phyloP scores from a whole-genome alignment of 2,888 invertebrate species.

The Scaptodrosophila latifasciaeformis region DNA sequence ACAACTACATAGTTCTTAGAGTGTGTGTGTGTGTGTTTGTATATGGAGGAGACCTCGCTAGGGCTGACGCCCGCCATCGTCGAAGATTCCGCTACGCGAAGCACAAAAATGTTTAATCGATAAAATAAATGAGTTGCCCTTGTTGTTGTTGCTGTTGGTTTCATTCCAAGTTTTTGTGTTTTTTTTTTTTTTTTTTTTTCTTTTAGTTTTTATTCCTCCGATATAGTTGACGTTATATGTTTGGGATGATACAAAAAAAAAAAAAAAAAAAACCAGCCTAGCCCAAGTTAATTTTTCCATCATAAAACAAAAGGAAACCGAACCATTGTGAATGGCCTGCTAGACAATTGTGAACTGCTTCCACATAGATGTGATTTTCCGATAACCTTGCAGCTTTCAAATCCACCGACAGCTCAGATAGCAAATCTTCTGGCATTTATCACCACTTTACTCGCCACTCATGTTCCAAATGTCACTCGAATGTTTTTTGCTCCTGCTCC shows the following conservation, averaged over 20 bases:
- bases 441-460: not conserved
- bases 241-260: too few relatives aligned
- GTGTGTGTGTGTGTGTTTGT: slow-evolving; percentile 42
- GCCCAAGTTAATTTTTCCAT: too few relatives aligned
- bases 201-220: slow-evolving; percentile 26
- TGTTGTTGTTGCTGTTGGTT: slow-evolving; percentile 26
- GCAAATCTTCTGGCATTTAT: not conserved
- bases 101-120: slow-evolving; percentile 73
- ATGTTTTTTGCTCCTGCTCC: slow-evolving; percentile 28
- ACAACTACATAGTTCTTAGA: slow-evolving; percentile 9
- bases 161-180: slow-evolving; percentile 22
- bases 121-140: slow-evolving; percentile 71
- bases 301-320: too few relatives aligned
- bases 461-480: slow-evolving; percentile 48
- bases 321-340: too few relatives aligned
- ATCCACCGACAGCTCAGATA: too few relatives aligned
- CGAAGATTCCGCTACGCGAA: slow-evolving; percentile 67
- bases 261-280: too few relatives aligned
- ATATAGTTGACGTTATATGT: slow-evolving; percentile 54
- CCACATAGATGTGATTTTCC: too few relatives aligned
- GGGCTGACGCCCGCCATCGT: slow-evolving; percentile 31
- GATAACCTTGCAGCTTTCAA: too few relatives aligned
- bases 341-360: too few relatives aligned
- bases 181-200: slow-evolving; percentile 16
- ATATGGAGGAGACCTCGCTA: slow-evolving; percentile 59